Evolutionary conservation across 2,888 invertebrate genomes (phyloP).

Genomic region (Drosophila macrospina): DNA sequence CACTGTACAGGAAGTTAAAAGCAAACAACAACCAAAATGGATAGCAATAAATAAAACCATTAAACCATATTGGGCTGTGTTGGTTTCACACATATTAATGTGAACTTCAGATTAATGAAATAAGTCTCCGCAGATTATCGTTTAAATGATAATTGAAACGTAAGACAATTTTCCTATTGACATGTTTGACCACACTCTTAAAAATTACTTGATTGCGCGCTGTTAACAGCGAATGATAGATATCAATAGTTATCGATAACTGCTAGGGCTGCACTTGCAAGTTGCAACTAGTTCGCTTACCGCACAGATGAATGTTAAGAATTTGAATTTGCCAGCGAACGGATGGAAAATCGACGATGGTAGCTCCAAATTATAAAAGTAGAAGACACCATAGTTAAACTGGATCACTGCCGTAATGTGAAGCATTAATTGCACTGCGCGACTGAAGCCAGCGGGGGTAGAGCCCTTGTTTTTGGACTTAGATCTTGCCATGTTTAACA

Average conservation of each 20-base stretch:
- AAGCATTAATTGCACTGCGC: conserved; percentile 72
- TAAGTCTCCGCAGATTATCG: too few relatives aligned
- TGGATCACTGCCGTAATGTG: conserved; percentile 88
- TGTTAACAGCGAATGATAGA: conserved; percentile 10
- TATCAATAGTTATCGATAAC: conserved; percentile 24
- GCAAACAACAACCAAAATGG: not conserved
- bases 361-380: conserved; percentile 88
- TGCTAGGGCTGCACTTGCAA: conserved; percentile 21
- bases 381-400: conserved; percentile 89
- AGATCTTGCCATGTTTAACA: conserved; percentile 62
- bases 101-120: too few relatives aligned
- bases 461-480: conserved; percentile 67
- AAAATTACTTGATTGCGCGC: conserved; percentile 4
- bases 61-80: not conserved
- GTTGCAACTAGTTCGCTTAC: conserved; percentile 86
- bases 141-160: too few relatives aligned
- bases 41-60: conserved; percentile 9
- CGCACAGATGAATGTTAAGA: conserved; percentile 92
- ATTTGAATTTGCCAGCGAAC: conserved; percentile 93
- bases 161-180: not conserved
- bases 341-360: conserved; percentile 83
- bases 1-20: conserved; percentile 6
- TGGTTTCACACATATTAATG: not conserved
- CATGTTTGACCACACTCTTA: too few relatives aligned
- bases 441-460: conserved; percentile 74